Evolutionary conservation across 2,888 invertebrate genomes (phyloP).

Genomic region (Pachymerium ferrugineum): DNA sequence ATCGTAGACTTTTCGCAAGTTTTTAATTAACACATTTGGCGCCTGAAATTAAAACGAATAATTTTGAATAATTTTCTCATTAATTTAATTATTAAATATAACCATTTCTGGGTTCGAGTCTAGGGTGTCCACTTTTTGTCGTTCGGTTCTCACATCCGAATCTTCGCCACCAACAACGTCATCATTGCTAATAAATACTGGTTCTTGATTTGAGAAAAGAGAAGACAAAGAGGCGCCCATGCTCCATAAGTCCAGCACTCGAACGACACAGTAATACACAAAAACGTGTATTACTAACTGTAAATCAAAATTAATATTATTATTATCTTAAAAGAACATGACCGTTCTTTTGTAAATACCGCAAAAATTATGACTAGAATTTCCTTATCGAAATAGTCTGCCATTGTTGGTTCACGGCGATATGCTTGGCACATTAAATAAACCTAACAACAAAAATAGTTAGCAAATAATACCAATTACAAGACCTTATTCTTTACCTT

Average conservation of each 20-base stretch:
- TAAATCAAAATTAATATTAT: neutral
- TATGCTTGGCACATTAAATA: constrained; percentile 10
- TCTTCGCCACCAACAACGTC: neutral
- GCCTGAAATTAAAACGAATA: constrained; percentile 6
- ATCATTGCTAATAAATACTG: neutral
- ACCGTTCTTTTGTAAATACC: neutral
- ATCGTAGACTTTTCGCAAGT: constrained; percentile 33
- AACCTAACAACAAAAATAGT: constrained; percentile 1
- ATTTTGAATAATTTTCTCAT: neutral
- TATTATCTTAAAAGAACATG: neutral
- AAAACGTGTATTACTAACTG: constrained; percentile 34
- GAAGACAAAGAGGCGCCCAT: constrained; percentile 30
- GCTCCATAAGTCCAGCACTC: constrained; percentile 33
- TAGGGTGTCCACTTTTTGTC: neutral
- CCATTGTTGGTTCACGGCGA: constrained; percentile 54
- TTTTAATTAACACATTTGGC: constrained; percentile 32
- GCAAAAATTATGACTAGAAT: constrained; percentile 60
- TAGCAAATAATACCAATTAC: neutral
- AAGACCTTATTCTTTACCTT: constrained; percentile 55
- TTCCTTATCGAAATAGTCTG: constrained; percentile 65
- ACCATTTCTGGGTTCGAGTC: neutral
- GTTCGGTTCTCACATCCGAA: neutral
- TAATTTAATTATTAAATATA: neutral
- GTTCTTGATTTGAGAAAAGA: constrained; percentile 1
- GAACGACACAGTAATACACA: constrained; percentile 14